phyloP scores from a whole-genome alignment of 2,113 vertebrate species.

The Brachyhypopomus gauderio region DNA sequence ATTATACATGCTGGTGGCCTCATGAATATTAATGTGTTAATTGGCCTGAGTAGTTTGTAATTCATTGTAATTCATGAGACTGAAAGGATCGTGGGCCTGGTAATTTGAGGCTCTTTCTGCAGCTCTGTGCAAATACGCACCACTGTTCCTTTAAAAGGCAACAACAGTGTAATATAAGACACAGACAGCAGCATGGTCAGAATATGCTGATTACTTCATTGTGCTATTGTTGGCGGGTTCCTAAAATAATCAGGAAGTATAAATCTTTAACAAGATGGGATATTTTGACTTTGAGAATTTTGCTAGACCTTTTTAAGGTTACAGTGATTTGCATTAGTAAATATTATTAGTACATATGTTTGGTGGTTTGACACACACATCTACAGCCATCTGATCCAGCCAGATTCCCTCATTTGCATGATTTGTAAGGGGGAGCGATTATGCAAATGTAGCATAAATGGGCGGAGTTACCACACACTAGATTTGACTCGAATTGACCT shows the following conservation, averaged over 20 bases:
- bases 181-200: neutral
- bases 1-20: neutral
- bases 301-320: neutral
- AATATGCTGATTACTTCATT: neutral
- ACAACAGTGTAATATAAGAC: neutral
- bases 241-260: constrained; percentile 16
- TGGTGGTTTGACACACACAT: too few relatives aligned
- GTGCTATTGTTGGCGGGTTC: constrained; percentile 19
- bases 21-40: neutral
- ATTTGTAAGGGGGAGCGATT: neutral
- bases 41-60: neutral
- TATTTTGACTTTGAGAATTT: neutral
- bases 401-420: neutral
- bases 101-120: neutral
- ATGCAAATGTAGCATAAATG: neutral
- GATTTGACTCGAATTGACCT: neutral
- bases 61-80: neutral
- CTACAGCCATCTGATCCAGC: constrained; percentile 3
- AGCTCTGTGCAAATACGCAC: neutral
- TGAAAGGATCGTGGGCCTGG: neutral
- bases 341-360: neutral
- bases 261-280: constrained; percentile 14
- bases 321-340: neutral
- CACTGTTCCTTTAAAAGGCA: constrained; percentile 4
- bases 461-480: neutral